A percentile compares a stretch with the other conserved stretches of the same genome.
Conservation (phyloP, 2,113 vertebrate species). For the Amblyopsis rosae region DNA sequence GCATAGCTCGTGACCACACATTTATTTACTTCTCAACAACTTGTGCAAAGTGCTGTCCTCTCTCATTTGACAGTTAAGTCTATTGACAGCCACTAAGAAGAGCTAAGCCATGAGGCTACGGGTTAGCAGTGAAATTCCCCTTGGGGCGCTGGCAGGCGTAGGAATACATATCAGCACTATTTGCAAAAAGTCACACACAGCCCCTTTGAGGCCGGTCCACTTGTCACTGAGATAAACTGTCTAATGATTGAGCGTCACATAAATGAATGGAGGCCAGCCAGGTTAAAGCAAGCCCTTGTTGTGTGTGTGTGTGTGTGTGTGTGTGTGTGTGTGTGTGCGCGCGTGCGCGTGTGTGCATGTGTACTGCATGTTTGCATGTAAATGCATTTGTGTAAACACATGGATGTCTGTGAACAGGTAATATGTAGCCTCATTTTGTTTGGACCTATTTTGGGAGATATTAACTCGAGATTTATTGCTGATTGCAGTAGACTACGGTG, state of each 20-base stretch:
- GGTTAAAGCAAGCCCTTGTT: constrained; percentile 29
- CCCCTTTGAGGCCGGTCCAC: constrained; percentile 50
- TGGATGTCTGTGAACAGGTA: constrained; percentile 3
- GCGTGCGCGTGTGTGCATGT: constrained; percentile 2
- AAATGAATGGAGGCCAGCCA: constrained; percentile 60
- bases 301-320: not conserved
- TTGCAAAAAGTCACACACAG: constrained; percentile 69
- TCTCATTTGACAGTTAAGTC: constrained; percentile 8
- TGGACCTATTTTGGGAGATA: constrained; percentile 14
- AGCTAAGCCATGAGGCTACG: constrained; percentile 41
- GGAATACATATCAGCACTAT: constrained; percentile 73
- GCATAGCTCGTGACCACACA: too few species aligned
- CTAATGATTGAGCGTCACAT: constrained; percentile 75
- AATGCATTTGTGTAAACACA: too few species aligned
- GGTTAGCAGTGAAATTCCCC: constrained; percentile 27
- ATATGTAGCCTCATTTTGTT: constrained; percentile 4
- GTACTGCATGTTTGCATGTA: not conserved
- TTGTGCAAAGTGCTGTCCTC: not conserved
- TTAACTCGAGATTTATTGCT: constrained; percentile 32
- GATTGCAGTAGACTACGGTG: not conserved
- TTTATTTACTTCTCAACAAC: not conserved
- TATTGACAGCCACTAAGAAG: constrained; percentile 37
- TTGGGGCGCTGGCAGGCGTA: constrained; percentile 29
- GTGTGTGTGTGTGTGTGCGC: not conserved
- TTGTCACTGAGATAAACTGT: constrained; percentile 64